A percentile compares a stretch with the other conserved stretches of the same genome.
These are phyloP conservation scores for Gracilinanus agilis DNA, from an alignment of 2,113 vertebrate species.

Conservation along the genomic window DNA sequence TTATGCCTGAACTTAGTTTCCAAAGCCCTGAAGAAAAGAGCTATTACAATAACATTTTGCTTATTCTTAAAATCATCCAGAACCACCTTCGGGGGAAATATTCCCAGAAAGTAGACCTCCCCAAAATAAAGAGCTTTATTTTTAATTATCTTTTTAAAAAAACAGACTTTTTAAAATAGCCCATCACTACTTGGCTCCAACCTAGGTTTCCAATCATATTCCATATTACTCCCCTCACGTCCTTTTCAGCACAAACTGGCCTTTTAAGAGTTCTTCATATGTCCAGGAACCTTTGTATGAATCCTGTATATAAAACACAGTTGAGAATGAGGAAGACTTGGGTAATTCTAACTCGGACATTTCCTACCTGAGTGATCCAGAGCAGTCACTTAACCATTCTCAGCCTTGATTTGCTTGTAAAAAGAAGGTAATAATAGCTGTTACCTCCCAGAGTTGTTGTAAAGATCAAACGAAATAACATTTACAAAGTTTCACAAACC, in stretches of 20 bases:
- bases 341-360: no score
- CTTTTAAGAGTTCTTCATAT: neutral
- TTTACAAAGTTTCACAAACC: no score
- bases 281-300: no score
- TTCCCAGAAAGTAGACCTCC: neutral
- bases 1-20: constrained; percentile 9
- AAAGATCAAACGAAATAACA: no score
- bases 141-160: constrained; percentile 31
- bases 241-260: neutral
- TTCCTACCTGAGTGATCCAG: no score
- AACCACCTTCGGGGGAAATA: neutral
- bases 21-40: constrained; percentile 28
- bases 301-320: no score
- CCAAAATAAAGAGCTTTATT: constrained; percentile 12
- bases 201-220: neutral
- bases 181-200: neutral
- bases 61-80: neutral
- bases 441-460: no score
- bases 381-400: no score
- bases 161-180: constrained; percentile 29
- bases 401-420: no score
- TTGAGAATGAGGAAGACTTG: no score
- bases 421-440: no score
- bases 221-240: neutral
- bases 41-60: neutral